phyloP scores from a whole-genome alignment of 2,797 vertebrate species.

The Chiloscyllium punctatum region DNA sequence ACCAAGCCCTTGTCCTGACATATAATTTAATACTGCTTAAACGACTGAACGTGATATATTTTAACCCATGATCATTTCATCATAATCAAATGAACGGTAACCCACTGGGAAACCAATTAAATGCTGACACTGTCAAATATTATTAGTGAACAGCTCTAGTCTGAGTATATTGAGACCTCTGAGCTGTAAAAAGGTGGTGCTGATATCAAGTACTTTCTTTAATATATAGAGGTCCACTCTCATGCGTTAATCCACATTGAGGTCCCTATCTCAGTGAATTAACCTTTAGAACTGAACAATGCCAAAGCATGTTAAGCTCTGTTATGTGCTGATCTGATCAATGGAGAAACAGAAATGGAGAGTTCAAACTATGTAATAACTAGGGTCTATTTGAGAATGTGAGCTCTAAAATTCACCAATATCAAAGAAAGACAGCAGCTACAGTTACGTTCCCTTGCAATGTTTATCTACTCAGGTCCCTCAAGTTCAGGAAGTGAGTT shows the following conservation, averaged over 20 bases:
- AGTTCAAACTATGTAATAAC: neutral
- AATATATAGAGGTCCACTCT: neutral
- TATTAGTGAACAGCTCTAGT: conserved; percentile 32
- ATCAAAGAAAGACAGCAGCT: neutral
- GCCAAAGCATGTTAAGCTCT: neutral
- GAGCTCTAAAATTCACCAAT: neutral
- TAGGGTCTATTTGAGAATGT: neutral
- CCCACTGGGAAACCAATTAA: conserved; percentile 34
- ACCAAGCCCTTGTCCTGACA: neutral
- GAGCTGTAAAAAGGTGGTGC: neutral
- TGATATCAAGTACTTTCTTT: conserved; percentile 11
- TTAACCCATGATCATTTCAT: conserved; percentile 38
- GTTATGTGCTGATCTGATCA: neutral
- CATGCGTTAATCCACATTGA: neutral
- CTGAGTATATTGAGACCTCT: neutral
- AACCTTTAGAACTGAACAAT: conserved; percentile 1
- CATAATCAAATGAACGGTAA: conserved; percentile 35
- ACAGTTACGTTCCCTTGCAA: neutral
- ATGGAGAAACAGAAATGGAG: neutral
- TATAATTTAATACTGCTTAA: conserved; percentile 30
- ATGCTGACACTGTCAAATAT: conserved; percentile 35
- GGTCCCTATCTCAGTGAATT: neutral
- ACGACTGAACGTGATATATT: conserved; percentile 29
- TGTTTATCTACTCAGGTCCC: neutral
- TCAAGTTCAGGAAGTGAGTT: neutral